Conservation (phyloP, 1,140 invertebrate species). For the Wasmannia auropunctata region DNA sequence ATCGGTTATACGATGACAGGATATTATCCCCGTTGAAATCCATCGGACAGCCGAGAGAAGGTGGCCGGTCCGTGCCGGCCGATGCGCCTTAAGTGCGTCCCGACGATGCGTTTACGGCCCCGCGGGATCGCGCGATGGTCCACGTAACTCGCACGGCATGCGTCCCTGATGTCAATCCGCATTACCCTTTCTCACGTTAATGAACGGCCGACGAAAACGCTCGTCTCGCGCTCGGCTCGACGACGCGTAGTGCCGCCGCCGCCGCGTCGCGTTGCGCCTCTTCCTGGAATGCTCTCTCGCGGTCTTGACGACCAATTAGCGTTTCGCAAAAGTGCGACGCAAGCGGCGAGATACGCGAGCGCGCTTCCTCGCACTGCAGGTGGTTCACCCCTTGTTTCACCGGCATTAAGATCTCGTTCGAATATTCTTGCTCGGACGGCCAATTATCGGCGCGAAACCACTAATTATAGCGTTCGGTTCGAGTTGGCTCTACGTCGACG, state of each 20-base stretch:
- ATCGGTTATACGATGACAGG: conserved; percentile 23
- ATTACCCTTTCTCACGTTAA: conserved; percentile 54
- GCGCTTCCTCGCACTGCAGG: conserved; percentile 17
- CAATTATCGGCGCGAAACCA: conserved; percentile 38
- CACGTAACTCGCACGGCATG: conserved; percentile 47
- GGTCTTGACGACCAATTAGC: conserved; percentile 55
- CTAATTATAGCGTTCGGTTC: conserved; percentile 30
- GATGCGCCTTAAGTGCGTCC: neutral
- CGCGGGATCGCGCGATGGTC: conserved; percentile 12
- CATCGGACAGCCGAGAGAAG: conserved; percentile 9
- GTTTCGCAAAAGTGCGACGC: conserved; percentile 36
- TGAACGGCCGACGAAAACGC: conserved; percentile 43
- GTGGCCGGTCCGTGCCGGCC: neutral
- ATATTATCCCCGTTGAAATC: conserved; percentile 36
- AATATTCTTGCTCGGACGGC: neutral
- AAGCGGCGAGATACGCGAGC: conserved; percentile 2
- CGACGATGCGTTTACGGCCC: conserved; percentile 44
- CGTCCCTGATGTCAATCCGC: conserved; percentile 52
- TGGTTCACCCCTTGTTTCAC: conserved; percentile 28
- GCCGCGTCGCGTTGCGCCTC: neutral
- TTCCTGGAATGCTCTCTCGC: neutral
- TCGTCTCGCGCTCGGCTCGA: conserved; percentile 3
- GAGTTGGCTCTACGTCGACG: neutral
- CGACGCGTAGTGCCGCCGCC: neutral
- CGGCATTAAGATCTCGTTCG: conserved; percentile 38